phyloP scores from a whole-genome alignment of 2,888 invertebrate species.

The Ophioninae sp. region DNA sequence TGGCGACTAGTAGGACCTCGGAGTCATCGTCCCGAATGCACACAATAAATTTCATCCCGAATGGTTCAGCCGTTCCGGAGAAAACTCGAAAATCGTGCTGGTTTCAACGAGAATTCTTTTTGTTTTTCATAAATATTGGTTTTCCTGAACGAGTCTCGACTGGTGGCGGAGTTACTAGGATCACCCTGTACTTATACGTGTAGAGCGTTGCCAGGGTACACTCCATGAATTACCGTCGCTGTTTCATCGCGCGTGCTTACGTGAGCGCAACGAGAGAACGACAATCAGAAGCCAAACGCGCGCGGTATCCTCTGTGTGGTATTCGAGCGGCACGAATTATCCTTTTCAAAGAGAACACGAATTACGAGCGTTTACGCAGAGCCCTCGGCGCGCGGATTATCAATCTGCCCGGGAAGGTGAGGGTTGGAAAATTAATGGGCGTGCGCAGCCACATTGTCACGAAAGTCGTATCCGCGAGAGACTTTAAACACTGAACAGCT shows the following conservation, averaged over 20 bases:
- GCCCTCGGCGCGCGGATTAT: conserved; percentile 62
- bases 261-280: conserved; percentile 34
- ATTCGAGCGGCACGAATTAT: conserved; percentile 68
- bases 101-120: not conserved
- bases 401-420: conserved; percentile 63
- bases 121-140: not conserved
- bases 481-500: not conserved
- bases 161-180: not conserved
- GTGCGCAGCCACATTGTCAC: conserved; percentile 1
- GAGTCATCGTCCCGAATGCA: no score
- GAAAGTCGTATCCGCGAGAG: conserved; percentile 1
- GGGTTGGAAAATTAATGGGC: not conserved
- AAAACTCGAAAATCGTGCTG: not conserved
- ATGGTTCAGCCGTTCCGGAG: no score
- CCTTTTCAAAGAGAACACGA: conserved; percentile 70
- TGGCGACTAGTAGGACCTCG: no score
- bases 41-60: no score
- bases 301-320: conserved; percentile 39
- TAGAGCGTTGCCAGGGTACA: not conserved
- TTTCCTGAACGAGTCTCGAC: not conserved
- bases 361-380: conserved; percentile 69
- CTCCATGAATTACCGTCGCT: conserved; percentile 18
- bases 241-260: conserved; percentile 33
- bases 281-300: conserved; percentile 38
- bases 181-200: not conserved